Base-by-base conservation (phyloP, 23 tunicate genomes). In the Phallusia fumigata region DNA sequence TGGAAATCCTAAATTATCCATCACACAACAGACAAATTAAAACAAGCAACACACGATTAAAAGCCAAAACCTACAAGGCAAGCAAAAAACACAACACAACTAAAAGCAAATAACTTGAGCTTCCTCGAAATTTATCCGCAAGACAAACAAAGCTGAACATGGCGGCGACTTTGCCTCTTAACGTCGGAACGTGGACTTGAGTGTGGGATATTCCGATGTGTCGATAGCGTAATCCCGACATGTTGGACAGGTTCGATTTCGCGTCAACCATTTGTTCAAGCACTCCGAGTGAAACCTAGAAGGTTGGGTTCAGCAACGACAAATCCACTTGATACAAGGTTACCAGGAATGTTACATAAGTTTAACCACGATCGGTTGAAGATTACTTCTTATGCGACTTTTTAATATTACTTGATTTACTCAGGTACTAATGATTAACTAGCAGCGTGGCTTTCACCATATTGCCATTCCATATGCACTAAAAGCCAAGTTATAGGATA, bases 221-320 rank as follows among this genome's bases (percentile, higher is more conserved):
- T 91, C 90, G 36, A 89, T 78, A 36, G 86, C 86, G 52, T 53
- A 86, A 8, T 86, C 89, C 18, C 96, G 44, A 77, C 96, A 91
- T 19, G 85, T 91, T 22, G 96, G 96, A 36, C 96, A 91, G 6
- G 96, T 91, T 44, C 96, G 87, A 34, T 91, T 89, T 73, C 82
- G 82, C 53, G 83, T 40, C 85, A 91, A 58, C 96, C 96, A 91
- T 78, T 82, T 83, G 78, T 34, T 75, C 80, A 91, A 77, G 74
- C 96, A 91, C n/a, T 82, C 89, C 52, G 51, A 26, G 40, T 91
- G 96, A 78, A 91, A 91, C 79, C 96, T 91, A 31, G 3, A 36
- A 34, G n/a, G 35, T 30, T 40, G 47, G 47, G 8, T 40, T 40
- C 10, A 40, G 10, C n/a, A 40, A 10, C 10, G 8, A 40, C 47